Evolutionary conservation across 2,113 vertebrate species (phyloP).

Genomic region (Colius striatus): DNA sequence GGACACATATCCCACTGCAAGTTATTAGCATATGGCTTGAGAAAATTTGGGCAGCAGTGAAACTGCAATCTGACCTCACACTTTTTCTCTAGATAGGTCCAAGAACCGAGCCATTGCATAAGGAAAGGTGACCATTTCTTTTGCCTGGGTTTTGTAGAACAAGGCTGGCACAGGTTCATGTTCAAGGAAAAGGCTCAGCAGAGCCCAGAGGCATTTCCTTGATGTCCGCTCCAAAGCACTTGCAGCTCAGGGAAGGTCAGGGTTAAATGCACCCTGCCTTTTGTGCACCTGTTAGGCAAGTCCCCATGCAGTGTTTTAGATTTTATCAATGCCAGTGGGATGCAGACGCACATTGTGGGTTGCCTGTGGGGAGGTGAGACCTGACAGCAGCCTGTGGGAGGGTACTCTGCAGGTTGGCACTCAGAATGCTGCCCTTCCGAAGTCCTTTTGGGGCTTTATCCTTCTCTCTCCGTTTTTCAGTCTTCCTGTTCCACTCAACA

Average conservation of each 20-base stretch:
- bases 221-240: not conserved
- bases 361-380: not conserved
- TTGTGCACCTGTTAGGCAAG: not conserved
- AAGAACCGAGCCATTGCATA: not conserved
- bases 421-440: not conserved
- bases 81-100: not conserved
- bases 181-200: not conserved
- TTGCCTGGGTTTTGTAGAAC: not conserved
- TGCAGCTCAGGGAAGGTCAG: not conserved
- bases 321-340: not conserved
- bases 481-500: not conserved
- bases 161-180: not conserved
- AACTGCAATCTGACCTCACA: not conserved
- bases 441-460: not conserved
- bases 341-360: not conserved
- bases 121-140: not conserved
- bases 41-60: not conserved
- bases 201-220: not conserved
- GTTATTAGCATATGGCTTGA: not conserved
- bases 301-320: not conserved
- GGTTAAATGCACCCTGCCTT: not conserved
- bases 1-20: not conserved
- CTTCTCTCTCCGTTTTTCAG: not conserved
- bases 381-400: not conserved
- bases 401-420: rapidly evolving